Conservation (phyloP, 2,797 vertebrate species). For the Zenarchopterus dispar region DNA sequence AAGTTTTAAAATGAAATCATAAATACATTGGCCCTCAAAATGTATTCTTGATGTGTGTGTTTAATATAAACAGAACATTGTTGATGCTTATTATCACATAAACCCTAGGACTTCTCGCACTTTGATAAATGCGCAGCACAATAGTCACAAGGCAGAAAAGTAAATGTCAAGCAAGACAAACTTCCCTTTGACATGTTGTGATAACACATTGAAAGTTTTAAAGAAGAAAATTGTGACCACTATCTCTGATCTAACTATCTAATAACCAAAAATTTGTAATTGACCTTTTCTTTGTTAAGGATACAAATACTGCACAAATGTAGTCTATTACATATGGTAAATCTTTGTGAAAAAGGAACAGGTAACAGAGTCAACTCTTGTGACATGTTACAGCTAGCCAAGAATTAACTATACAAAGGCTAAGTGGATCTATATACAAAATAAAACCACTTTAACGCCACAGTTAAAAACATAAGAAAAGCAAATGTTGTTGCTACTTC, state of each 20-base stretch:
- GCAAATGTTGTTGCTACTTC: too few relatives aligned
- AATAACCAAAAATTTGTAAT: too few relatives aligned
- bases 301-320: too few relatives aligned
- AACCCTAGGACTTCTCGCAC: background rate
- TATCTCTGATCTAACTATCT: too few relatives aligned
- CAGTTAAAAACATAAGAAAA: too few relatives aligned
- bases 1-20: too few relatives aligned
- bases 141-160: background rate
- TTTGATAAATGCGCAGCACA: background rate
- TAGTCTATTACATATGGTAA: too few relatives aligned
- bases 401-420: background rate
- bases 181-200: too few relatives aligned
- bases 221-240: background rate
- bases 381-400: conserved; percentile 22
- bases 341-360: too few relatives aligned
- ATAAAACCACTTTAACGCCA: too few relatives aligned
- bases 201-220: background rate
- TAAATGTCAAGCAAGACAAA: too few relatives aligned
- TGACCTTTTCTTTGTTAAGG: too few relatives aligned
- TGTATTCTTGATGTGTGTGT: background rate
- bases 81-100: conserved; percentile 11
- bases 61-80: conserved; percentile 21
- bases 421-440: background rate
- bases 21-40: background rate
- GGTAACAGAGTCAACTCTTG: conserved; percentile 9